These are phyloP conservation scores for Aspidapion aeneum DNA, from an alignment of 2,888 invertebrate genomes.

Conservation along the genomic window DNA sequence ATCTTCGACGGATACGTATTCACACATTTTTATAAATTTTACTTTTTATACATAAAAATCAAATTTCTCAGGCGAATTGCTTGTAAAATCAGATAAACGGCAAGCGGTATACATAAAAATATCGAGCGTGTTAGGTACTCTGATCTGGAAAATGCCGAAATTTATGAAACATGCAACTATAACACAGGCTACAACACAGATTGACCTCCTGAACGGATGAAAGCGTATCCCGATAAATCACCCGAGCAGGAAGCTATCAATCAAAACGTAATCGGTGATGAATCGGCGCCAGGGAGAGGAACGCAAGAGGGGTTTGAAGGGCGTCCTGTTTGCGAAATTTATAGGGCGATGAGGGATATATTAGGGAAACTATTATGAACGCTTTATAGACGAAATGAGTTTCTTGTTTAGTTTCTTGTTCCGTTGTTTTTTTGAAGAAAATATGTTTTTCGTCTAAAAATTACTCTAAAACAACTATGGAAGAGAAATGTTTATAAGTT, in stretches of 20 bases:
- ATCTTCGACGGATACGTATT: too few relatives aligned
- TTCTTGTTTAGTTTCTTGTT: too few relatives aligned
- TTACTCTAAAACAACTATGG: too few relatives aligned
- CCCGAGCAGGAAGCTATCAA: not conserved
- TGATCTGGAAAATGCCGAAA: not conserved
- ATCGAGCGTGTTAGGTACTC: not conserved
- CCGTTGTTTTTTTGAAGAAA: too few relatives aligned
- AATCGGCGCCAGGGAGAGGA: not conserved
- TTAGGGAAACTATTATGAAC: not conserved
- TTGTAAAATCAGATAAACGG: not conserved
- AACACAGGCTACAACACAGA: not conserved
- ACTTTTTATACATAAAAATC: not conserved
- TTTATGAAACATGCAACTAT: not conserved
- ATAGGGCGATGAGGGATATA: not conserved
- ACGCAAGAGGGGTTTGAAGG: not conserved
- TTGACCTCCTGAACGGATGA: not conserved
- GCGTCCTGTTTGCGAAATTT: not conserved
- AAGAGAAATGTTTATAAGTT: too few relatives aligned
- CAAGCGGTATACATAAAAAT: not conserved
- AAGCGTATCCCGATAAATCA: not conserved
- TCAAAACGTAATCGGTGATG: not conserved
- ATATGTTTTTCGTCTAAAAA: too few relatives aligned
- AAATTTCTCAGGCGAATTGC: not conserved
- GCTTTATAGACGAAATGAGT: too few relatives aligned
- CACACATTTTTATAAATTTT: too few relatives aligned